Conservation (phyloP, 2,888 invertebrate genomes). For the Pimpla rufipes region DNA sequence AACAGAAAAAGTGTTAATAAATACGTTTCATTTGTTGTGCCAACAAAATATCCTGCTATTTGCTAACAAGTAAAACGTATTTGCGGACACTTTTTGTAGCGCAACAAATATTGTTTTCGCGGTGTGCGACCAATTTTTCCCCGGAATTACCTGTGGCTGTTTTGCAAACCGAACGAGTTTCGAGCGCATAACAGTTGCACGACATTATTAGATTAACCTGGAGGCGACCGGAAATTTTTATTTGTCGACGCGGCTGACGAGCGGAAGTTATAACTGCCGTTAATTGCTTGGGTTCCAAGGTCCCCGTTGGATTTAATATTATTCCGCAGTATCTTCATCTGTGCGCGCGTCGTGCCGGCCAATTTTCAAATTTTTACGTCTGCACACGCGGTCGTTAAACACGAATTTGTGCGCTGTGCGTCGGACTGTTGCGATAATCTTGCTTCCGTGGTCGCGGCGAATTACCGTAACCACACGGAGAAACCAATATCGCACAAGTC, state of each 20-base stretch:
- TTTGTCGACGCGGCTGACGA: constrained; percentile 10
- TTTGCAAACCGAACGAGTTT: not conserved
- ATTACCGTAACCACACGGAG: constrained; percentile 18
- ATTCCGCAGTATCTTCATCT: not conserved
- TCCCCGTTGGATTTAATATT: constrained; percentile 32
- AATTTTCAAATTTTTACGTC: constrained; percentile 20
- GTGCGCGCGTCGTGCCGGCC: not conserved
- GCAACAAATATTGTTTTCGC: too few species aligned
- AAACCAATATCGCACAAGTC: constrained; percentile 7
- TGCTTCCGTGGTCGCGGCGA: too few species aligned
- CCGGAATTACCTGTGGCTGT: too few species aligned
- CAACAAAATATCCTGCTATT: not conserved
- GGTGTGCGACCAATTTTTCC: too few species aligned
- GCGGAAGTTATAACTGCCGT: constrained; percentile 27
- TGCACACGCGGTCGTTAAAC: constrained; percentile 8
- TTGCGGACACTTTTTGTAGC: too few species aligned
- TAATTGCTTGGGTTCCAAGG: constrained; percentile 36
- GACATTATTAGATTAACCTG: not conserved
- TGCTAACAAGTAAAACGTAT: not conserved
- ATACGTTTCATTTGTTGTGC: too few species aligned
- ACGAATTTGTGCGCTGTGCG: not conserved
- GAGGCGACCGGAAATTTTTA: not conserved
- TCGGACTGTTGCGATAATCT: not conserved
- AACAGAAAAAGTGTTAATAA: not conserved
- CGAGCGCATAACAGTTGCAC: not conserved